Conservation (phyloP, 2,797 vertebrate genomes). For the Gymnothorax reevesii region DNA sequence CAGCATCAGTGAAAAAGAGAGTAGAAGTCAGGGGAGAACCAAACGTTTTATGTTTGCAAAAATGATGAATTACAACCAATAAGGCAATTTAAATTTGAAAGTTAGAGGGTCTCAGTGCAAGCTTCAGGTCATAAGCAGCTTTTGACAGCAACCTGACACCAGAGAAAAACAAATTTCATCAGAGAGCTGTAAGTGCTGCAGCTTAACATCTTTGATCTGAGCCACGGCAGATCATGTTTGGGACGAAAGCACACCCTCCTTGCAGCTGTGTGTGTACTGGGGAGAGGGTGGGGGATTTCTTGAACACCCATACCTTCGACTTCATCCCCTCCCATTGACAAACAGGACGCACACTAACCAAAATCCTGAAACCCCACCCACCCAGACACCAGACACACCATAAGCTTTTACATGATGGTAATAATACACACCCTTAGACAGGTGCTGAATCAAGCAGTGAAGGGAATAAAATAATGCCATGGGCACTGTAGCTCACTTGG, state of each 20-base stretch:
- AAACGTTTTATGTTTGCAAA: too few species aligned
- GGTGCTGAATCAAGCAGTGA: too few species aligned
- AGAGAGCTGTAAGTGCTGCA: not conserved
- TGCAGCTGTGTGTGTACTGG: not conserved
- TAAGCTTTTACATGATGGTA: too few species aligned
- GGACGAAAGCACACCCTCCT: not conserved
- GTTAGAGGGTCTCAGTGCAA: not conserved
- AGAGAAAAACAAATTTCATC: conserved; percentile 14
- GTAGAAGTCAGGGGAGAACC: not conserved
- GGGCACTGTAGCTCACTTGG: too few species aligned
- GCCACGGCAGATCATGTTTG: not conserved
- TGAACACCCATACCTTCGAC: not conserved
- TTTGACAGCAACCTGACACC: conserved; percentile 23
- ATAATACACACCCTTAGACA: too few species aligned
- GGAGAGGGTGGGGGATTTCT: not conserved
- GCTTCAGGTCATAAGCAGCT: conserved; percentile 18
- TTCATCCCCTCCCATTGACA: not conserved
- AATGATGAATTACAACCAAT: too few species aligned
- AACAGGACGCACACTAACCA: not conserved
- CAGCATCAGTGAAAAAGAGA: not conserved
- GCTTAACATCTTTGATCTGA: conserved; percentile 4
- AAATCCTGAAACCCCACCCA: not conserved
- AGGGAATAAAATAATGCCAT: too few species aligned
- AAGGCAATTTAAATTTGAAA: too few species aligned
- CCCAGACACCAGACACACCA: not conserved